These are phyloP conservation scores for Verasper variegatus DNA, from an alignment of 2,113 vertebrate genomes.

Conservation along the genomic window DNA sequence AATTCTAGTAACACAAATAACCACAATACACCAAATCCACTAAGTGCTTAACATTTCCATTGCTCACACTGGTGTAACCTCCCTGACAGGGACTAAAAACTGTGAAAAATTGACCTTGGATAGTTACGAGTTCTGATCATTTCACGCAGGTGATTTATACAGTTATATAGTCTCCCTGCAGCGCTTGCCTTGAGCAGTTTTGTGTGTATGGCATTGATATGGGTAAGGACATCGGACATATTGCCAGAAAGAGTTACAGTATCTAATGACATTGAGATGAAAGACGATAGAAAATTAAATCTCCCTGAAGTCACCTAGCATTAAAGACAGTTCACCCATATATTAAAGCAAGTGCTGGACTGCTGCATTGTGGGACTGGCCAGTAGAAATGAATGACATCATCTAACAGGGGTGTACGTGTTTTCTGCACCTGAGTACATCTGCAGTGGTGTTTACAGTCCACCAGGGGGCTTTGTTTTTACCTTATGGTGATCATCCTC, in stretches of 20 bases:
- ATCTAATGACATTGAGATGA: background rate
- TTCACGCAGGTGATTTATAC: background rate
- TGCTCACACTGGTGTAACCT: background rate
- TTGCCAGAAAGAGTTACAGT: background rate
- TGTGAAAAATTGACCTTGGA: background rate
- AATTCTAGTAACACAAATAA: background rate
- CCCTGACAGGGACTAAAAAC: background rate
- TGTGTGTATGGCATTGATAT: background rate
- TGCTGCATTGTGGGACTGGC: background rate
- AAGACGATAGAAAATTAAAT: background rate
- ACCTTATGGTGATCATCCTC: constrained; percentile 99
- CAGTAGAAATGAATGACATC: constrained; percentile 16
- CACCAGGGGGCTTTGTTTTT: constrained; percentile 54
- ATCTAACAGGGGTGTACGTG: background rate
- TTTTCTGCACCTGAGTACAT: background rate
- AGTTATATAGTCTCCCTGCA: background rate
- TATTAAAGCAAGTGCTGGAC: background rate
- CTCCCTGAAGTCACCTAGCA: background rate
- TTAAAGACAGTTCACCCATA: background rate
- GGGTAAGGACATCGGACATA: background rate
- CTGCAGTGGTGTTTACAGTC: constrained; percentile 4
- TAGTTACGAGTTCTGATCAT: background rate
- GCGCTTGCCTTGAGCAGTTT: background rate
- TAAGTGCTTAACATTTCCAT: background rate
- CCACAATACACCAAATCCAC: background rate